Evolutionary conservation across 2,888 invertebrate species (phyloP), one percentile per base, ranked within the genome.

Genomic region (Athetis lepigone): DNA sequence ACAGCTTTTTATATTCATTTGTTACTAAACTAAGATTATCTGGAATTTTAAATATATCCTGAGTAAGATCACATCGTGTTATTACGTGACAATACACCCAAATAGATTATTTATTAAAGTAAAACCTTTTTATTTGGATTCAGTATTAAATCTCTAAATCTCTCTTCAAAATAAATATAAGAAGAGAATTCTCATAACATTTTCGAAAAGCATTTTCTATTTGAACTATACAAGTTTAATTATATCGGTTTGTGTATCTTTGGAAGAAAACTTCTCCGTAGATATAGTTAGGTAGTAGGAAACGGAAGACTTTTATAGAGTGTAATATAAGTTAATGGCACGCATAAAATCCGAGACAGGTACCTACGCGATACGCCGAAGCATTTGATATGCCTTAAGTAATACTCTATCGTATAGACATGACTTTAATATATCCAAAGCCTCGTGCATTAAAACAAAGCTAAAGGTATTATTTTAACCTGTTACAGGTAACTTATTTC

Each of bases 311-410:
- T 88, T 91, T 90, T 91, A 90, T 89, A 86, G 88, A 84, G 80
- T 81, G 89, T 85, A 89, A 89, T 91, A 90, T 90, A 90, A 90
- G 85, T 90, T 90, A 88, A 91, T 82, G 89, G 87, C 85, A 81
- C 81, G 80, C 87, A 89, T 90, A 89, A 91, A 91, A 89, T 87
- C 82, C 84, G 81, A 81, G 83, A 77, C 82, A 86, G 85, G 84
- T 81, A 72, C 64, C 69, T 51, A 79, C 77, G 76, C 77, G 62
- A 67, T 51, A 79, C 77, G 76, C 76, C 71, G 72, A 60, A 75
- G 74, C 70, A 70, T 81, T 85, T 77, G 75, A 80, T 81, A 74
- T 46, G 64, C 67, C 57, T 61, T 33, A n/a, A n/a, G n/a, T n/a
- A 33, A 13, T 33, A 65, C 55, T 63, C 70, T 69, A 69, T 71